phyloP scores from a whole-genome alignment of 2,113 vertebrate species.

The Bombycilla garrulus region DNA sequence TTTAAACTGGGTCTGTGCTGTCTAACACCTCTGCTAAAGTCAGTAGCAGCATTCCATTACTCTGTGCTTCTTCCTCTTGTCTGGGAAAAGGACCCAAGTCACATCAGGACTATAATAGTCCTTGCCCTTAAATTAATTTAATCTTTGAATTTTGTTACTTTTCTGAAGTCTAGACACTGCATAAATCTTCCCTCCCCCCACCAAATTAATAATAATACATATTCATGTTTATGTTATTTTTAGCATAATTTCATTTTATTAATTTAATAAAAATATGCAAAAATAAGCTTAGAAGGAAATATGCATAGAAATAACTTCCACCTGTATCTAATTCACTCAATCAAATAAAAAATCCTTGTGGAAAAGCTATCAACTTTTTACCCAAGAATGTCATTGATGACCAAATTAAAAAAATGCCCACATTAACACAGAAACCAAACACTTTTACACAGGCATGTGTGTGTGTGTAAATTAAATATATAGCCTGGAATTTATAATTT shows the following conservation, averaged over 20 bases:
- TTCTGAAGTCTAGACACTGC: neutral
- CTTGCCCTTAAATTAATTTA: neutral
- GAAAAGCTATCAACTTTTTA: neutral
- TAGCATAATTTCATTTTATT: neutral
- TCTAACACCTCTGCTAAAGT: neutral
- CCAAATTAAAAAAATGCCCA: neutral
- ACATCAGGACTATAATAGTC: neutral
- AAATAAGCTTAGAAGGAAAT: neutral
- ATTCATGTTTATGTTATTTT: neutral
- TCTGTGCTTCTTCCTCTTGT: neutral
- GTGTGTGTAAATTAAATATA: neutral
- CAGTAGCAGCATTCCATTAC: neutral
- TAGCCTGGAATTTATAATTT: constrained; percentile 1
- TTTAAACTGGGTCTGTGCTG: neutral
- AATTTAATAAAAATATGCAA: neutral
- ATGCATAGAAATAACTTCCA: neutral
- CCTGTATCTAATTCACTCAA: neutral
- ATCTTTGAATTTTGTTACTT: neutral
- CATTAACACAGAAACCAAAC: neutral
- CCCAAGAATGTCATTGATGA: neutral
- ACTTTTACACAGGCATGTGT: neutral
- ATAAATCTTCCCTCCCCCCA: neutral
- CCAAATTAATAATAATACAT: neutral
- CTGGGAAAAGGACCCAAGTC: neutral
- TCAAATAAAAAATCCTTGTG: neutral